Conservation (phyloP, 2,797 vertebrate genomes). For the Stomatorhinus walkeri region DNA sequence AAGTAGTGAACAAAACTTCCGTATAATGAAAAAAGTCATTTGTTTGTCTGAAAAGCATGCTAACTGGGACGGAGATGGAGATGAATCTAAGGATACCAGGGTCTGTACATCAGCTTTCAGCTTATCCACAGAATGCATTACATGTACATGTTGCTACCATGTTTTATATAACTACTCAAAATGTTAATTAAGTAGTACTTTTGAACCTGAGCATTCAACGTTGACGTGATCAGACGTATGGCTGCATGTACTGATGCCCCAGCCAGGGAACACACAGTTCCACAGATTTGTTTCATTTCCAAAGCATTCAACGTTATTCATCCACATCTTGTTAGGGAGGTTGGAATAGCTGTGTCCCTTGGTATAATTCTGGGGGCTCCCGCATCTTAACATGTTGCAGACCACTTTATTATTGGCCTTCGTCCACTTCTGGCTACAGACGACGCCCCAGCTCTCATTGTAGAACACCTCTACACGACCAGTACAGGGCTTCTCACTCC, state of each 20-base stretch:
- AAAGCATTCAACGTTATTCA: conserved; percentile 34
- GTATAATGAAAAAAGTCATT: background rate
- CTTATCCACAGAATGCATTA: background rate
- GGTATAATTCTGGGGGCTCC: rapidly evolving
- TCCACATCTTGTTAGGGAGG: rapidly evolving
- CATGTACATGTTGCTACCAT: background rate
- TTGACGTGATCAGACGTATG: rapidly evolving
- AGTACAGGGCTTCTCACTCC: conserved; percentile 30
- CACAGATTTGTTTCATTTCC: conserved; percentile 8
- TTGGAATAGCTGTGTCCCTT: rapidly evolving
- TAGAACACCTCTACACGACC: conserved; percentile 43
- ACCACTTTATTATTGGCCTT: background rate
- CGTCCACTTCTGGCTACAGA: conserved; percentile 35
- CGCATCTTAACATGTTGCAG: conserved; percentile 49
- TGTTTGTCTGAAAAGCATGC: background rate
- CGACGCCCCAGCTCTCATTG: rapidly evolving
- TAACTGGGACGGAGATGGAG: background rate
- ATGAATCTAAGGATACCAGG: background rate
- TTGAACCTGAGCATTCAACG: conserved; percentile 47
- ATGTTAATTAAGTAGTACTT: background rate
- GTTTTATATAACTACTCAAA: background rate
- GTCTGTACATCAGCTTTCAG: background rate
- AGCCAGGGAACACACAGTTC: background rate
- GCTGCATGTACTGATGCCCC: rapidly evolving
- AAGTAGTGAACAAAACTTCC: background rate